Evolutionary conservation across 2,113 vertebrate genomes (phyloP).

Genomic region (Laticauda laticaudata): DNA sequence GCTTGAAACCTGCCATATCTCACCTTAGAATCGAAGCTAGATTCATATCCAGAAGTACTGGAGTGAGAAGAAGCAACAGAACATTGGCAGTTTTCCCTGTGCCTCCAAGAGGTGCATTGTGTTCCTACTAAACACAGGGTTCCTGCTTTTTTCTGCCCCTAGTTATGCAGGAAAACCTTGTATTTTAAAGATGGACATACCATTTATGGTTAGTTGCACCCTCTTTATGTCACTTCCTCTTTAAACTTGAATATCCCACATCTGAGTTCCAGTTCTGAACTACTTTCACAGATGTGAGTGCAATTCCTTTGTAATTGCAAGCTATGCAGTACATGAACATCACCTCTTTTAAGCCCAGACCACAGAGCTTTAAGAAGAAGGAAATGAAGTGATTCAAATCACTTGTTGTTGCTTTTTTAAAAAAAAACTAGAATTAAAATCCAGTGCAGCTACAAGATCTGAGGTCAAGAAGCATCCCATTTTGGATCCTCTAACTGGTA

Average conservation of each 20-base stretch:
- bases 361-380: not conserved
- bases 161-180: not conserved
- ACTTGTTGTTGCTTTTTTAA: no score
- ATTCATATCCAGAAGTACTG: not conserved
- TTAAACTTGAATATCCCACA: no score
- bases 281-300: not conserved
- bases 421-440: not conserved
- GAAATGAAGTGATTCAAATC: no score
- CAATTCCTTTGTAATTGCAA: not conserved
- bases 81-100: not conserved
- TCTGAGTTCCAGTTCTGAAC: not conserved
- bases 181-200: not conserved
- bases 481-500: no score
- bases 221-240: not conserved
- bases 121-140: not conserved
- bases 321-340: not conserved
- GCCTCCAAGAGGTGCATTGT: not conserved
- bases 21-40: no score
- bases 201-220: not conserved
- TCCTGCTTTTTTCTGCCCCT: not conserved
- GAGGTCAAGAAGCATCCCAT: not conserved
- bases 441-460: not conserved
- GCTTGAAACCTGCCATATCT: no score
- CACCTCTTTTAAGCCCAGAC: not conserved
- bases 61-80: not conserved